Evolutionary conservation across 1,140 invertebrate genomes (phyloP).

Genomic region (Eurosta solidaginis): DNA sequence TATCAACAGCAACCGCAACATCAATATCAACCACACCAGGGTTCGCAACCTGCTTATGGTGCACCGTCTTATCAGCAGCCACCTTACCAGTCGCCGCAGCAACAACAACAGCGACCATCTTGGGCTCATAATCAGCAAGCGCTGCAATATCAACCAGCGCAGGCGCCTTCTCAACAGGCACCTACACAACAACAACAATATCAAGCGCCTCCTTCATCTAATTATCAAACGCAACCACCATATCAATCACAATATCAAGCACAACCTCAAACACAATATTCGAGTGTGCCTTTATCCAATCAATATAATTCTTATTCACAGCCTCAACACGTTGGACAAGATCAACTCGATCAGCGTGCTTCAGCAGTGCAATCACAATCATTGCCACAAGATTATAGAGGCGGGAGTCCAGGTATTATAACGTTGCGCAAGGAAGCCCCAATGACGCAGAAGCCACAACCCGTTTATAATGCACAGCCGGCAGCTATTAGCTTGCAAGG

Average conservation of each 20-base stretch:
- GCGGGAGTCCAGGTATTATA: slow-evolving; percentile 64
- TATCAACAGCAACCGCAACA: slow-evolving; percentile 43
- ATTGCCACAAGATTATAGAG: slow-evolving; percentile 47
- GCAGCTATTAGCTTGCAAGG: slow-evolving; percentile 70
- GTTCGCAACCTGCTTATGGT: slow-evolving; percentile 37
- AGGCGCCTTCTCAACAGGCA: slow-evolving; percentile 38
- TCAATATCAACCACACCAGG: slow-evolving; percentile 41
- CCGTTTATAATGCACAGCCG: slow-evolving; percentile 71
- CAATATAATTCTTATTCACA: slow-evolving; percentile 57
- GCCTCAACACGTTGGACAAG: slow-evolving; percentile 40
- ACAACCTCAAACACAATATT: slow-evolving; percentile 47
- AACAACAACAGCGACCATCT: slow-evolving; percentile 46
- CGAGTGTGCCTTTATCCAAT: slow-evolving; percentile 30
- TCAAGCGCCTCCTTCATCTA: slow-evolving; percentile 17
- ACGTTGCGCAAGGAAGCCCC: slow-evolving; percentile 72
- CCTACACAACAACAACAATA: slow-evolving; percentile 34
- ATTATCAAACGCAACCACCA: slow-evolving; percentile 23
- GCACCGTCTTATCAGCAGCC: too few species aligned
- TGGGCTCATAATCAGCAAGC: slow-evolving; percentile 11
- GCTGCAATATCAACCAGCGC: slow-evolving; percentile 38
- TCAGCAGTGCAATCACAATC: slow-evolving; percentile 48
- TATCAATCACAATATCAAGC: slow-evolving; percentile 31
- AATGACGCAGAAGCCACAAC: slow-evolving; percentile 71
- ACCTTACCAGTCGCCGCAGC: slow-evolving; percentile 38
- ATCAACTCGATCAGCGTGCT: slow-evolving; percentile 41